phyloP scores from a whole-genome alignment of 2,113 vertebrate genomes.

The Podocnemis expansa region DNA sequence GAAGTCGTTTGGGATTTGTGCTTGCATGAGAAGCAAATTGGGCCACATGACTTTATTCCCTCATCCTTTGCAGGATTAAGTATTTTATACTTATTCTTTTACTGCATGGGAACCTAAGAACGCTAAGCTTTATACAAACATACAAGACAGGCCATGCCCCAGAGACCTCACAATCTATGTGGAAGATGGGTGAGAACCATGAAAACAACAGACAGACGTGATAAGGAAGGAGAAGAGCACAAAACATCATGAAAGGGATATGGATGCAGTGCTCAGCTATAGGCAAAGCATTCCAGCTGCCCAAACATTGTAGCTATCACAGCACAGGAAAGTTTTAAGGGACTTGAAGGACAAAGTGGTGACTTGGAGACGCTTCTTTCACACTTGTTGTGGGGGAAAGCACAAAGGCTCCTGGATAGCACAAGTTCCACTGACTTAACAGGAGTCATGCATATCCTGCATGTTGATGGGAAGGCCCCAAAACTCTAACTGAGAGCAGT shows the following conservation, averaged over 20 bases:
- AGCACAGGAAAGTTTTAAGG: not conserved
- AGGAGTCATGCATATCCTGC: not conserved
- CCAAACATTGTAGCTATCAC: not conserved
- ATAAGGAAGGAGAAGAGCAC: not conserved
- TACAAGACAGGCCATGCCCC: not conserved
- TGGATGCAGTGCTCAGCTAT: not conserved
- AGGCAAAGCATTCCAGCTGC: not conserved
- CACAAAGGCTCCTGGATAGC: not conserved
- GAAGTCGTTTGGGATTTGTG: not conserved
- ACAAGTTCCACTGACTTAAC: not conserved
- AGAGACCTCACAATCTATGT: not conserved
- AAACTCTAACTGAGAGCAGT: not conserved
- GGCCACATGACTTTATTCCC: not conserved
- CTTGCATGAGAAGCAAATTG: not conserved
- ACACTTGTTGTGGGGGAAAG: fast-evolving
- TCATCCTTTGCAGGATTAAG: not conserved
- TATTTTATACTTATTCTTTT: not conserved
- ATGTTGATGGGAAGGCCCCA: not conserved
- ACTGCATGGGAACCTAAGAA: not conserved
- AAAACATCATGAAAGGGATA: not conserved
- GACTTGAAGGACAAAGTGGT: fast-evolving
- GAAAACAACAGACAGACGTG: not conserved
- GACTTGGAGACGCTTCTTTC: fast-evolving
- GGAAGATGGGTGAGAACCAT: not conserved
- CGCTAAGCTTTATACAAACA: too few species aligned